Percentiles rank a stretch among this genome's conserved stretches.
Conservation (phyloP, 1,140 invertebrate species). For the Cepaea nemoralis region DNA sequence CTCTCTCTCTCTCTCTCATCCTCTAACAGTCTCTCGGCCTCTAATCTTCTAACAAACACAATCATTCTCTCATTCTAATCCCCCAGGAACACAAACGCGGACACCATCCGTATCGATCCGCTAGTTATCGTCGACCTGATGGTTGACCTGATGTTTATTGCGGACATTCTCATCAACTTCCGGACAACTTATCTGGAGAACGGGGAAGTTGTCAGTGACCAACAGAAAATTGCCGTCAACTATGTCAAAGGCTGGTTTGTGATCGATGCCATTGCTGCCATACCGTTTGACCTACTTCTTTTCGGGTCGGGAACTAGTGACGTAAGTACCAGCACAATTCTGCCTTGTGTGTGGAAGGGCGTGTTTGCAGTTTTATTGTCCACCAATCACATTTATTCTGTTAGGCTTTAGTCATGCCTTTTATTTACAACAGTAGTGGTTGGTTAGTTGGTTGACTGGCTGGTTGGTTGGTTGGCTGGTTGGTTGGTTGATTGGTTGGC, state of each 20-base stretch:
- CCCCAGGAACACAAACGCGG: constrained; percentile 51
- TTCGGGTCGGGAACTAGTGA: constrained; percentile 72
- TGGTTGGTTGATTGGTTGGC: too few relatives aligned
- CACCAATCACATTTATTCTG: too few relatives aligned
- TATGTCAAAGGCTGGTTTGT: constrained; percentile 73
- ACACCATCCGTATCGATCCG: constrained; percentile 62
- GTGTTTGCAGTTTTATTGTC: too few relatives aligned
- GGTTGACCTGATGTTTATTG: constrained; percentile 72
- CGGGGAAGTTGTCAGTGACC: constrained; percentile 70
- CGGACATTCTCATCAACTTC: constrained; percentile 73
- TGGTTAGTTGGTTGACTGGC: too few relatives aligned
- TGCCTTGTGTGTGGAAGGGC: too few relatives aligned
- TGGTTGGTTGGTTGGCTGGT: too few relatives aligned
- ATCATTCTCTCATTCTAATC: too few relatives aligned
- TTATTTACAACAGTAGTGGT: too few relatives aligned
- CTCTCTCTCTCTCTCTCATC: too few relatives aligned
- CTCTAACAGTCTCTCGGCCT: too few relatives aligned
- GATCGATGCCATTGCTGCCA: constrained; percentile 71
- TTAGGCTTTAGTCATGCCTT: too few relatives aligned
- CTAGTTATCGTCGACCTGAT: constrained; percentile 72
- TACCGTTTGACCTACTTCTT: constrained; percentile 71
- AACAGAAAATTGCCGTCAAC: constrained; percentile 70
- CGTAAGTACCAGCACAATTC: constrained; percentile 68
- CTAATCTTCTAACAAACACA: too few relatives aligned
- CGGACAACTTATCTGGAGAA: constrained; percentile 71